Conservation (phyloP, 2,888 invertebrate genomes). For the Lasioglossum vierecki region DNA sequence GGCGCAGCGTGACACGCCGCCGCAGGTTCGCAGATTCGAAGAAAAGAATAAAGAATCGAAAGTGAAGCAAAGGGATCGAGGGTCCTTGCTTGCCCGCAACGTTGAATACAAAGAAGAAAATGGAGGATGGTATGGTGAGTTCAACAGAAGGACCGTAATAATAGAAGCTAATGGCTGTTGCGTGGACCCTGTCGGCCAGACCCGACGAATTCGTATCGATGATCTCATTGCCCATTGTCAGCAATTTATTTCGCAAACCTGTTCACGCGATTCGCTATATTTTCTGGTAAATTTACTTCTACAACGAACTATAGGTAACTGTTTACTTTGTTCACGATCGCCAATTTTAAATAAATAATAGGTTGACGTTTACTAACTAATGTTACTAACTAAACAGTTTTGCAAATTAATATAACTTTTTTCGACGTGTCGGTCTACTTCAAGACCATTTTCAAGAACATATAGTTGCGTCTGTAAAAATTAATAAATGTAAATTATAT, state of each 20-base stretch:
- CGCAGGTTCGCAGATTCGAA: slow-evolving; percentile 11
- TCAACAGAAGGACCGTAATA: slow-evolving; percentile 23
- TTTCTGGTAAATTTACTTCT: neutral
- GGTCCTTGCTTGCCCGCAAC: neutral
- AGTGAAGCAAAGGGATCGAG: neutral
- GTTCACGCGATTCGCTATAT: neutral
- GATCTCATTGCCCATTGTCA: neutral
- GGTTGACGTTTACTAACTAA: too few relatives aligned
- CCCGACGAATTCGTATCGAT: slow-evolving; percentile 20
- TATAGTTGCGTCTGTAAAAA: too few relatives aligned
- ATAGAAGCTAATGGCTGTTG: slow-evolving; percentile 24
- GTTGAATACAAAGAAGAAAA: neutral
- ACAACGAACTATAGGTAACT: too few relatives aligned
- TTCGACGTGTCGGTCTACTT: too few relatives aligned
- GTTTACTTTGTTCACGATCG: too few relatives aligned
- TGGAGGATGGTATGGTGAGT: slow-evolving; percentile 22
- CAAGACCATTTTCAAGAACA: too few relatives aligned
- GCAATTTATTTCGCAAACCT: neutral
- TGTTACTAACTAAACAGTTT: too few relatives aligned
- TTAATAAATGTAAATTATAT: too few relatives aligned
- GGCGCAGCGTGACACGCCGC: neutral
- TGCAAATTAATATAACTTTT: too few relatives aligned
- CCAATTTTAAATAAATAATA: too few relatives aligned
- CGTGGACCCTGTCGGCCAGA: slow-evolving; percentile 14
- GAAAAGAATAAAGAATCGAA: slow-evolving; percentile 6